These are phyloP conservation scores for Nemotelus nigrinus DNA, from an alignment of 2,888 invertebrate genomes.

Conservation along the genomic window DNA sequence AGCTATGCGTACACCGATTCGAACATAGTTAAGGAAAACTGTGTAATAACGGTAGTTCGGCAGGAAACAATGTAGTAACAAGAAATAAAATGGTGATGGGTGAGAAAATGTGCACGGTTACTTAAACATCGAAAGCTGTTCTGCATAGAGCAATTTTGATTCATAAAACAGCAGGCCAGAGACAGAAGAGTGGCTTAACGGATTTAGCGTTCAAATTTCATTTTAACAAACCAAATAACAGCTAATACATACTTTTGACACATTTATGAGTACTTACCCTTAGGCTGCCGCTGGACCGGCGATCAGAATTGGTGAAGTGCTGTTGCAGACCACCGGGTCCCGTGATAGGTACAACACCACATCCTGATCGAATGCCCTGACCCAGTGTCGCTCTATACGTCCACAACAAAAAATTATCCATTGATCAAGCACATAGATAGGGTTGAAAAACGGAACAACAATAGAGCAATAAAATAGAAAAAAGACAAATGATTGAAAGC, in stretches of 20 bases:
- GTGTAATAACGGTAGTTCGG: background rate
- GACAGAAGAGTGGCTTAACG: slow-evolving; percentile 26
- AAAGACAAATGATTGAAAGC: slow-evolving; percentile 46
- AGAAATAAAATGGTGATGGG: slow-evolving; percentile 12
- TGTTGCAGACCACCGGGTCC: slow-evolving; percentile 64
- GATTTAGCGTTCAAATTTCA: background rate
- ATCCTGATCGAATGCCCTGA: slow-evolving; percentile 66
- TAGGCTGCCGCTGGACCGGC: slow-evolving; percentile 63
- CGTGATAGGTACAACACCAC: slow-evolving; percentile 64
- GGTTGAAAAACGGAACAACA: slow-evolving; percentile 49
- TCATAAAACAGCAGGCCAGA: slow-evolving; percentile 40
- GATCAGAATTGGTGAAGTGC: slow-evolving; percentile 64
- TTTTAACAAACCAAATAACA: slow-evolving; percentile 1
- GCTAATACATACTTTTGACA: slow-evolving; percentile 12
- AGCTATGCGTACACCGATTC: slow-evolving; percentile 2
- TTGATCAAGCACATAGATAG: slow-evolving; percentile 45
- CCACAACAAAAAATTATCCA: slow-evolving; percentile 52
- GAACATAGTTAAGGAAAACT: background rate
- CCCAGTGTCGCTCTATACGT: slow-evolving; percentile 65
- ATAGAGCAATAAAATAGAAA: slow-evolving; percentile 49
- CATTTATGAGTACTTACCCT: slow-evolving; percentile 60
- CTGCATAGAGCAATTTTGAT: slow-evolving; percentile 5
- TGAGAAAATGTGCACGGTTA: slow-evolving; percentile 19
- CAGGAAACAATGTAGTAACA: slow-evolving; percentile 1
- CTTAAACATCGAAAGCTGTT: slow-evolving; percentile 21